Evolutionary conservation across 2,888 invertebrate species (phyloP), one percentile per base, ranked within the genome.

Genomic region (Meta bourneti): DNA sequence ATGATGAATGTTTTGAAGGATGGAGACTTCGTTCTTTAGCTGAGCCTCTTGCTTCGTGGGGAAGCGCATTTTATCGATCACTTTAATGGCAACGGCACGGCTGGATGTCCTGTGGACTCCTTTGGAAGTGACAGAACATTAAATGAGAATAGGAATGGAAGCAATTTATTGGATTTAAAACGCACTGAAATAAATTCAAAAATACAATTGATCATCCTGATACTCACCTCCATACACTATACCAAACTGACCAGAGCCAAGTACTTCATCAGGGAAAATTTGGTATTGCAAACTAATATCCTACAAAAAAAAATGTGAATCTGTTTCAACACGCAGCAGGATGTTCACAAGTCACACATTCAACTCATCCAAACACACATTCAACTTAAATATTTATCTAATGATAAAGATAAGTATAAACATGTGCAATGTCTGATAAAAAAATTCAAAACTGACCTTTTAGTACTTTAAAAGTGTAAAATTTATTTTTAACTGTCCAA

Each of bases 21-120:
- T 99, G 48, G 98, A 97, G 89, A 99, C 99, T 95, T 99, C 99
- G 95, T 99, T 99, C 95, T 99, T 99, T 90, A 99, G 96, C 95
- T 99, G 99, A 5, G 99, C 99, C 95, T 99, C 99, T 95, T 99
- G 99, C 95, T 99, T 99, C 2, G 99, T 99, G 0, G 99, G 99
- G 95, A 99, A 99, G 51, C 99, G 96, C 93, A 99, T 96, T 95
- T 99, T 99, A 95, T 99, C 99, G 94, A 99, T 99, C 16, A 98
- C 98, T 96, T 99, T 99, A 94, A 99, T 99, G 72, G 99, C 99
- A 85, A 99, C 99, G 79, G 98, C 96, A 86, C 98, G 96, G 92
- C 97, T 96, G n/a, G 97, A 97, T 95, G 97, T 97, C 90, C 98
- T 96, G 94, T 97, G 97, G 77, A 96, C 95, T 80, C 96, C 96